These are phyloP conservation scores for Ostrea denselamellosa DNA, from an alignment of 1,140 invertebrate genomes.

Conservation along the genomic window DNA sequence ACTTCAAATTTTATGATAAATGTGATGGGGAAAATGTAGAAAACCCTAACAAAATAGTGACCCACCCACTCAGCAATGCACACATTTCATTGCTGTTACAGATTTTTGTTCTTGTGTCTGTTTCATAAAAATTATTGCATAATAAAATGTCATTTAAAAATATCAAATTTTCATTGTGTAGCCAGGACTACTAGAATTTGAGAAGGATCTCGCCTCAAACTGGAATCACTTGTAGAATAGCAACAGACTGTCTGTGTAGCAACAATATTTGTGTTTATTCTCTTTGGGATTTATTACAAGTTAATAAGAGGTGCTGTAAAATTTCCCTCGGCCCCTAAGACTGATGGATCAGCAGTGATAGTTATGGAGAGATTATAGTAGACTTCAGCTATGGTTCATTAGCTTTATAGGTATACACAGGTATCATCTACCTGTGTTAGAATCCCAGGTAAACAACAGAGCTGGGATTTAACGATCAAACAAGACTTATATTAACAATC, in stretches of 20 bases:
- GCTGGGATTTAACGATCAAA: slow-evolving; percentile 10
- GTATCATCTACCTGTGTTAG: slow-evolving; percentile 8
- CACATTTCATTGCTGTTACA: neutral
- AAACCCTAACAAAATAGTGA: too few relatives aligned
- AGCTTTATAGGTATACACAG: slow-evolving; percentile 10
- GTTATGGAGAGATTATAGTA: slow-evolving; percentile 6
- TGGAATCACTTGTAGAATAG: neutral
- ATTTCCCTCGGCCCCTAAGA: neutral
- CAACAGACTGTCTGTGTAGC: neutral
- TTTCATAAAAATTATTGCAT: neutral
- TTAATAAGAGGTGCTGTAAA: neutral
- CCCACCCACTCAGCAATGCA: too few relatives aligned
- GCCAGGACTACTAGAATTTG: neutral
- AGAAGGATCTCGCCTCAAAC: neutral
- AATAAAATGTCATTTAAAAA: neutral
- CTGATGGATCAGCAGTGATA: slow-evolving; percentile 8
- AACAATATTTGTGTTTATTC: neutral
- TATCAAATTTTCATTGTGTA: neutral
- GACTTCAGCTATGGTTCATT: neutral
- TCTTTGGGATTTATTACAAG: neutral
- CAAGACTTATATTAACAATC: neutral
- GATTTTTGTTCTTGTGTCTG: too few relatives aligned
- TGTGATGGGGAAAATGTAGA: too few relatives aligned
- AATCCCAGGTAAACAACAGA: neutral
- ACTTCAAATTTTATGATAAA: too few relatives aligned